Base-by-base conservation (phyloP, 1,140 invertebrate species). In the Scaptodrosophila lebanonensis region DNA sequence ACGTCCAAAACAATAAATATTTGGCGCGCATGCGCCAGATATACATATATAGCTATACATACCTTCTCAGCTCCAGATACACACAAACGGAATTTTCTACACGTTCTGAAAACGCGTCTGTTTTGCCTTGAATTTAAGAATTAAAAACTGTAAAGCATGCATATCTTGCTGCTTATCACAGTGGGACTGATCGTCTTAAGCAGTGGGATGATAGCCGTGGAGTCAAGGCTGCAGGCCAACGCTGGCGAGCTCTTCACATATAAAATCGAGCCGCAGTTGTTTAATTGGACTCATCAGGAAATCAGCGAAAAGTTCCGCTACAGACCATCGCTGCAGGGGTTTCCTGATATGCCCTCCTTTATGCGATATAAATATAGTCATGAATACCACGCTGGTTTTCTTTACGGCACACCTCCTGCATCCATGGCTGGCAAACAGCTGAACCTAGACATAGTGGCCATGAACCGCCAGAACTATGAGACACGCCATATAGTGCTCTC, bases 291-390 rank as follows among this genome's bases (percentile, higher is more conserved):
- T 0, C 91, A 91, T 82, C 89, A 91, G 87, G 91, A 90, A 8
- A 79, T 82, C n/a, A 83, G 79, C 35, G 84, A 87, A 48, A 82
- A 87, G 36, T 87, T 86, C 36, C 71, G 83, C 22, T 87, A 87
- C 43, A 44, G 85, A 7, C 67, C 76, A 7, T 76, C 85, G n/a
- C 30, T 87, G 15, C 56, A 73, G 43, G 40, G 54, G 4, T 85
- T 76, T 61, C 94, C 95, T 0, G 95, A 96, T 87, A 88, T 97
- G 35, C 95, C 95, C 1, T 87, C 89, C 6, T 96, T 95, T 95
- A 91, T 96, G 65, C 90, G 92, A 27, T 96, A 95, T 69, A 91
- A 91, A 39, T 95, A 94, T 72, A 95, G 93, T 62, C 89, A 91
- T 33, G 88, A 89, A 48, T 91, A 94, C 68, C 90, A 92, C 62